Percentiles rank a stretch among this genome's conserved stretches.
Conservation (phyloP, 2,797 vertebrate genomes). For the Limnodromus scolopaceus region DNA sequence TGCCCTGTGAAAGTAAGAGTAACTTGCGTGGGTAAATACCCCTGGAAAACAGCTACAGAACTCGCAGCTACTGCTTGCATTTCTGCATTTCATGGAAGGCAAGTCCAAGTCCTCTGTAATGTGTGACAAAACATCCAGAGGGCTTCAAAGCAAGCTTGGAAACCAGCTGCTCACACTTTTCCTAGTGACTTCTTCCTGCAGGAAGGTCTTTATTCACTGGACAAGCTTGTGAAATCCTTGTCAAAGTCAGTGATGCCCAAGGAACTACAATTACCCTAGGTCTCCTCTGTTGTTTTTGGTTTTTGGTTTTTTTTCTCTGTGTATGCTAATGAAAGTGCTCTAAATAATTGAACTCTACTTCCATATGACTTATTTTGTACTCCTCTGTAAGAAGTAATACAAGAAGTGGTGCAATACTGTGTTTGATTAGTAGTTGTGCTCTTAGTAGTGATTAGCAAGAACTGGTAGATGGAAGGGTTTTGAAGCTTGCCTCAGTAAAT, state of each 20-base stretch:
- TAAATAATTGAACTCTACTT: background rate
- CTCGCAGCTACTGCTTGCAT: background rate
- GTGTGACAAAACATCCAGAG: background rate
- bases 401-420: background rate
- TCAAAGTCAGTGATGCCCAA: background rate
- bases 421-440: background rate
- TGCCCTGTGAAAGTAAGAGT: background rate
- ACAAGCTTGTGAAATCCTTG: background rate
- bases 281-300: background rate
- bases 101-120: background rate
- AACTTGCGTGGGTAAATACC: background rate
- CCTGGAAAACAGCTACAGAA: background rate
- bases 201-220: background rate
- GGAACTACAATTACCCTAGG: background rate
- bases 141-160: background rate
- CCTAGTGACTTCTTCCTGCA: background rate
- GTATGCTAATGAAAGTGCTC: background rate
- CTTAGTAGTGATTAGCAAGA: background rate
- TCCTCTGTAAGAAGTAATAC: background rate
- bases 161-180: background rate
- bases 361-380: background rate
- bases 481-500: background rate
- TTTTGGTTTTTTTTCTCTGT: background rate
- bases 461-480: background rate
- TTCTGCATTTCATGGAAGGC: background rate